Conservation (phyloP, 2,888 invertebrate genomes). For the Fragum sueziense region DNA sequence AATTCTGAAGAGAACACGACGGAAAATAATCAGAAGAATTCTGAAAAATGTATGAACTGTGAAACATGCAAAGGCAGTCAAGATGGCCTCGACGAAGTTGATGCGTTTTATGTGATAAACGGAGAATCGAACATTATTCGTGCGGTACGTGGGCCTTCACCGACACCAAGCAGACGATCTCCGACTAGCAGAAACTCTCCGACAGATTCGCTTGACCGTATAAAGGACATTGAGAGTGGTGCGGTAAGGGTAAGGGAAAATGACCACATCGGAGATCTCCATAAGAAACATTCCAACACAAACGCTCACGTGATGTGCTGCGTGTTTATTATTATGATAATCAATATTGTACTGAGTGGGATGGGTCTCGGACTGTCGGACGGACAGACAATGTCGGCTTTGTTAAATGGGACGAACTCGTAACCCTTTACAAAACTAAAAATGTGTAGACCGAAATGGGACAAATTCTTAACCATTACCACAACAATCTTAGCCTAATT, state of each 20-base stretch:
- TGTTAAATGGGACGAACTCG: not conserved
- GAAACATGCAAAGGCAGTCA: not conserved
- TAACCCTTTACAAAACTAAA: too few species aligned
- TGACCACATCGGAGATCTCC: not conserved
- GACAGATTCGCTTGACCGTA: not conserved
- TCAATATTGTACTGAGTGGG: constrained; percentile 30
- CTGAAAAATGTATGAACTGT: too few species aligned
- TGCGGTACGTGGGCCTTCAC: not conserved
- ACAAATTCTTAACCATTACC: too few species aligned
- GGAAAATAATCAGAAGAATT: not conserved
- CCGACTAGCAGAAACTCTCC: not conserved
- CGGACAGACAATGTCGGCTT: not conserved
- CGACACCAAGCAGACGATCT: not conserved
- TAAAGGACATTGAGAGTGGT: not conserved
- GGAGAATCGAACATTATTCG: not conserved
- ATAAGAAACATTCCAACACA: constrained; percentile 1
- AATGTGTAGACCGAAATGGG: too few species aligned
- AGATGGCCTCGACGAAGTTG: not conserved
- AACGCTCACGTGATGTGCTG: constrained; percentile 8
- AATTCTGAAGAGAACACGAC: not conserved
- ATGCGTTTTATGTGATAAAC: not conserved
- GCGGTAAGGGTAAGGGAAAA: not conserved
- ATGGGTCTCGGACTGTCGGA: constrained; percentile 17
- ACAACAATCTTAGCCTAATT: too few species aligned
- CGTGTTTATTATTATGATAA: constrained; percentile 26